Percentiles rank a stretch among this genome's conserved stretches.
Conservation (phyloP, 30 jellyfish, hydroid and myxozoan genomes). For the Calvadosia cruxmelitensis region DNA sequence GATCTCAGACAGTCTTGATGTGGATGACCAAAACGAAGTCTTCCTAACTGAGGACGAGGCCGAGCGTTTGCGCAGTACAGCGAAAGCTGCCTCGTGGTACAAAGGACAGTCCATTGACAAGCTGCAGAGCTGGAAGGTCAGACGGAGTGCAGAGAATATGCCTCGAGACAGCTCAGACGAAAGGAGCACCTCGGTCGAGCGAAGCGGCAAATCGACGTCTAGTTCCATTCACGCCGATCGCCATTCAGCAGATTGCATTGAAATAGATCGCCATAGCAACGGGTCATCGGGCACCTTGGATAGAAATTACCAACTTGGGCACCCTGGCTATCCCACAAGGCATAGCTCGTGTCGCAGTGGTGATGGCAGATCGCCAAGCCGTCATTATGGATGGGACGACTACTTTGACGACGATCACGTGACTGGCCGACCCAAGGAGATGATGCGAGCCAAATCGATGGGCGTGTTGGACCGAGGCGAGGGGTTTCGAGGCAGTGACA, state of each 20-base stretch:
- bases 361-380: conserved; percentile 82
- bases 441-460: background rate
- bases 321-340: conserved; percentile 95
- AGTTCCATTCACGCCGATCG: background rate
- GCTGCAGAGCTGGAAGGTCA: conserved; percentile 84
- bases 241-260: background rate
- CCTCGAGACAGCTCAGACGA: conserved; percentile 18
- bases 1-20: background rate
- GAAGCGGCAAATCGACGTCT: background rate
- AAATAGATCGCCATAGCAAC: background rate
- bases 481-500: background rate
- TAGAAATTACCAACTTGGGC: conserved; percentile 5
- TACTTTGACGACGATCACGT: background rate
- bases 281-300: background rate
- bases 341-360: conserved; percentile 88
- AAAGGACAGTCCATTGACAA: conserved; percentile 78
- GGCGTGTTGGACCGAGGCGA: background rate
- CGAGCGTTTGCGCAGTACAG: conserved; percentile 29
- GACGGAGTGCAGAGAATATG: conserved; percentile 54
- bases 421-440: background rate
- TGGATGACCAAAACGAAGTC: conserved; percentile 23
- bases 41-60: conserved; percentile 95
- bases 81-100: conserved; percentile 24
- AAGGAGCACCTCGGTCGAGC: conserved; percentile 53
- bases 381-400: background rate